Evolutionary conservation across 2,888 invertebrate species (phyloP), one percentile per base, ranked within the genome.

Genomic region (Selenia dentaria): DNA sequence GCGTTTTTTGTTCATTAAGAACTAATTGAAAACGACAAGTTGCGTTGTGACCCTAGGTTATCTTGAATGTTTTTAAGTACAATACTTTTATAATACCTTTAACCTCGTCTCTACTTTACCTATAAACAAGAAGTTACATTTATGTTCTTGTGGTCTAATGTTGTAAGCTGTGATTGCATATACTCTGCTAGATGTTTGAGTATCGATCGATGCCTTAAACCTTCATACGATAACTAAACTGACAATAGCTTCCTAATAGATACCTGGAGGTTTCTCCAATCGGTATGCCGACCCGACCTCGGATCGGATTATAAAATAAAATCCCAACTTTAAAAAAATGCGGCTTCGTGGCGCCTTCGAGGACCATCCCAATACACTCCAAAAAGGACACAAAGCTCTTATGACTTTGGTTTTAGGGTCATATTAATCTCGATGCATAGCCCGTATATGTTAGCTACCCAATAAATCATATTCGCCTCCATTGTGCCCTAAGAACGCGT

Each of bases 401-500:
- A 46, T 33, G 34, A 6, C 28, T 53, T 57, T 67, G 74, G 72
- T 1, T 6, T 42, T 8, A 52, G 60, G 67, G 55, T 32, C 28
- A 62, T 50, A 69, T 65, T 73, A 12, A 16, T 22, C 32, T 20
- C 11, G 29, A 25, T 11, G 5, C 25, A 16, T 0, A 8, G 22
- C 12, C 50, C 38, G 25, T 42, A 32, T 43, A 55, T 42, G 24
- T 54, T 64, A 46, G 67, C 57, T 49, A 34, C 37, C 56, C 64
- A 66, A 86, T 88, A 87, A 87, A 88, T 88, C 88, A 89, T 87
- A 83, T 83, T 79, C 75, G 77, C 77, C 70, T 71, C 72, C 58
- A 69, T 71, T 64, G 70, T 70, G 70, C 71, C 75, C 74, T 67
- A 72, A 64, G 78, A 80, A 85, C 79, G 75, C 67, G 71, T 82